These are phyloP conservation scores for Drosophila nigricruria DNA, from an alignment of 2,888 invertebrate species.

Conservation along the genomic window DNA sequence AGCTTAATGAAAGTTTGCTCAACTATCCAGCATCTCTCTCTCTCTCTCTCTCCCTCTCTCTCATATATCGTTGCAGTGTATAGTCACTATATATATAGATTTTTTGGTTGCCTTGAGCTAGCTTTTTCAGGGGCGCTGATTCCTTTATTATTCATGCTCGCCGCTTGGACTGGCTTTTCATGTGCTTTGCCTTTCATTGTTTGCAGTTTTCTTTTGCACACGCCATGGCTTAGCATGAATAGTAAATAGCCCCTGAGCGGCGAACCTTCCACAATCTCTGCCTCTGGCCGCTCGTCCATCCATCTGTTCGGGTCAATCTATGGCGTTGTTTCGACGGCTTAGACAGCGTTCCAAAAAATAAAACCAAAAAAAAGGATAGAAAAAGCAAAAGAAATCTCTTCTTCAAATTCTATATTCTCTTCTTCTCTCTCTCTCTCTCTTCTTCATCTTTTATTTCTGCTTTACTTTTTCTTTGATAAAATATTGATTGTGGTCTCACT, in stretches of 20 bases:
- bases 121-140: slow-evolving; percentile 71
- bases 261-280: slow-evolving; percentile 3
- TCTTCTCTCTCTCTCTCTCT: neutral
- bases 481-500: slow-evolving; percentile 74
- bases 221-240: slow-evolving; percentile 76
- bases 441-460: slow-evolving; percentile 21
- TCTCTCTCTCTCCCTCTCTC: slow-evolving; percentile 4
- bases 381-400: slow-evolving; percentile 10
- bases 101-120: slow-evolving; percentile 54
- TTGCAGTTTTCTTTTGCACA: slow-evolving; percentile 74
- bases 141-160: slow-evolving; percentile 72
- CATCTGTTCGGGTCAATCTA: slow-evolving; percentile 33
- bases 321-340: slow-evolving; percentile 36
- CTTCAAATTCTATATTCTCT: slow-evolving; percentile 33
- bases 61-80: neutral
- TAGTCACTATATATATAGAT: neutral
- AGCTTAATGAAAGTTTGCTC: slow-evolving; percentile 69
- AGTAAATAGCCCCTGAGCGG: slow-evolving; percentile 61
- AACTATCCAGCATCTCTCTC: slow-evolving; percentile 13
- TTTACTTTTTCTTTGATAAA: slow-evolving; percentile 68
- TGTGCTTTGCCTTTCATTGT: slow-evolving; percentile 67
- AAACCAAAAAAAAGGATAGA: slow-evolving; percentile 16
- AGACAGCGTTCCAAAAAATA: slow-evolving; percentile 31
- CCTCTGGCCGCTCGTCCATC: neutral
- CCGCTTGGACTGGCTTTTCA: slow-evolving; percentile 62